These are phyloP conservation scores for Cepphus grylle DNA, from an alignment of 2,113 vertebrate species.

Conservation along the genomic window DNA sequence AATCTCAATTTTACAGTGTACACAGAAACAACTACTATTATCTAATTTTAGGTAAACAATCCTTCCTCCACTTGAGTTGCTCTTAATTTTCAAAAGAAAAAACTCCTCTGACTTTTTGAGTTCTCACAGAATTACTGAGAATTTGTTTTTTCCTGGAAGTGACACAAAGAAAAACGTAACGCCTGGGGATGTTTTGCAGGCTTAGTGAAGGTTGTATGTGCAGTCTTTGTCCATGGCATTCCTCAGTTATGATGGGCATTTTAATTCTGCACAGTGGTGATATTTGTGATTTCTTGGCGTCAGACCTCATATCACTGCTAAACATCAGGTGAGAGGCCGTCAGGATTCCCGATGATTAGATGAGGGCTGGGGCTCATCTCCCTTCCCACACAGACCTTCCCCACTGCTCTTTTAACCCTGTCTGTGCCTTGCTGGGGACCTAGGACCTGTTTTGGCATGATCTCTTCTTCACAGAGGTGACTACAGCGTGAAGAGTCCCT, in stretches of 20 bases:
- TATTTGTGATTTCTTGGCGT: not conserved
- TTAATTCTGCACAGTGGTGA: not conserved
- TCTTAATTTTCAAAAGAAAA: not conserved
- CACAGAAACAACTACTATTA: not conserved
- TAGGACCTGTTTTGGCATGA: not conserved
- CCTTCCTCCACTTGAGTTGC: not conserved
- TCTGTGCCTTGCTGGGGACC: not conserved
- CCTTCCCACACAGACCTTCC: not conserved
- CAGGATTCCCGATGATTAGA: not conserved
- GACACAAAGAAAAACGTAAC: not conserved
- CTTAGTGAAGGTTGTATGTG: not conserved
- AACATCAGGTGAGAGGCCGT: not conserved
- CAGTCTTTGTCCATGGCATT: not conserved
- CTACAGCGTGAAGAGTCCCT: not conserved
- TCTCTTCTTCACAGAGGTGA: not conserved
- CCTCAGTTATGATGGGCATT: not conserved
- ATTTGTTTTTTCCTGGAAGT: not conserved
- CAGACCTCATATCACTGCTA: fast-evolving
- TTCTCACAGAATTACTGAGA: not conserved
- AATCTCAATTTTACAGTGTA: not conserved
- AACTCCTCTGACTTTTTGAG: not conserved
- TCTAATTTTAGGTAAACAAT: not conserved
- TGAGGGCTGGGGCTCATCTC: not conserved
- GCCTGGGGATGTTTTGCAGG: not conserved
- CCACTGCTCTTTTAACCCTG: not conserved